phyloP scores from a whole-genome alignment of 92 coral and sea anemone species.

The Parazoanthus atlanticus region DNA sequence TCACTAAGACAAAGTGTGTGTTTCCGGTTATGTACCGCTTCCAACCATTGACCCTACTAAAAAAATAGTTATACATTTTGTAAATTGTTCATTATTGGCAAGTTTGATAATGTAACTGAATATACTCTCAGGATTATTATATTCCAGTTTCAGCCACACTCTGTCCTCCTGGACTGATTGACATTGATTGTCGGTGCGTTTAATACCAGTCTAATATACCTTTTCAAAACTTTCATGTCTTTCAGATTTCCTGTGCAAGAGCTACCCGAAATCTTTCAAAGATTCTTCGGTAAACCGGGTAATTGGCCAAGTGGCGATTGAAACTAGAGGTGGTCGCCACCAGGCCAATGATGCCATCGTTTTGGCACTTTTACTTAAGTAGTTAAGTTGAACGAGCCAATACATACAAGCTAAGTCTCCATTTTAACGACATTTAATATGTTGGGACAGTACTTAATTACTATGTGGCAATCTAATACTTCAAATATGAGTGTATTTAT shows the following conservation, averaged over 20 bases:
- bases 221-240: conserved; percentile 4
- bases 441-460: background rate
- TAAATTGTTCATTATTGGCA: conserved; percentile 3
- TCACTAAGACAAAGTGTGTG: conserved; percentile 12
- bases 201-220: conserved; percentile 14
- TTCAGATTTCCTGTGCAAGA: conserved; percentile 48
- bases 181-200: background rate
- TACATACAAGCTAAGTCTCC: too few relatives aligned
- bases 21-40: conserved; percentile 20
- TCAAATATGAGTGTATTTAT: background rate
- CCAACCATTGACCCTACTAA: background rate
- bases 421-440: background rate
- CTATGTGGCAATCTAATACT: background rate
- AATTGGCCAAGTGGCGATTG: conserved; percentile 59
- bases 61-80: background rate
- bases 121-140: background rate
- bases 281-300: conserved; percentile 35
- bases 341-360: conserved; percentile 33
- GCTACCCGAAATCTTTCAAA: conserved; percentile 35
- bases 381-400: background rate
- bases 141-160: background rate
- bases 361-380: conserved; percentile 7
- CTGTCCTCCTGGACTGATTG: conserved; percentile 10
- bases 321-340: conserved; percentile 56
- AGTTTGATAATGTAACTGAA: background rate